Conservation (phyloP, 2,113 vertebrate genomes). For the Acanthochromis polyacanthus region DNA sequence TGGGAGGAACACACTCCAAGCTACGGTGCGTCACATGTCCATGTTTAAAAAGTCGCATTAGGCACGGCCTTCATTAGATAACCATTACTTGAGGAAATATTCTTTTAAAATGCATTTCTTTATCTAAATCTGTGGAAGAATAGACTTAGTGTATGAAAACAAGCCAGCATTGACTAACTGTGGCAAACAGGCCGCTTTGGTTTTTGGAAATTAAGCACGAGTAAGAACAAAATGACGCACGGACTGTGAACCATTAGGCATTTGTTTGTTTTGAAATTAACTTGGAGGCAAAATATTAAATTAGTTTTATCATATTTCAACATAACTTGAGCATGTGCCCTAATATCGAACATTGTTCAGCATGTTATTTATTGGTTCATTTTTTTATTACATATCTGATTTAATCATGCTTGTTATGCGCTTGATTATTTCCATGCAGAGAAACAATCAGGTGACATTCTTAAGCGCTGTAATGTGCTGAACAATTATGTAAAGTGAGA, state of each 20-base stretch:
- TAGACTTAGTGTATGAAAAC: background rate
- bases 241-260: background rate
- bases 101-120: too few species aligned
- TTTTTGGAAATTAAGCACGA: background rate
- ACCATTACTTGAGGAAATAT: background rate
- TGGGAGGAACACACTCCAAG: conserved; percentile 22
- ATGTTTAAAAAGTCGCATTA: conserved; percentile 12
- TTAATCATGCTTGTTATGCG: background rate
- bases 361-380: too few species aligned
- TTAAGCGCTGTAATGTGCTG: background rate
- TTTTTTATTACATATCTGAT: too few species aligned
- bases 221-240: conserved; percentile 23
- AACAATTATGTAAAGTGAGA: background rate
- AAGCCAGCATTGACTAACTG: background rate
- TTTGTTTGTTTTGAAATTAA: background rate
- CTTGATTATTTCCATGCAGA: background rate
- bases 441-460: background rate
- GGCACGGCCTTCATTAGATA: background rate
- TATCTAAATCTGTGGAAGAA: background rate
- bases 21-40: conserved; percentile 34
- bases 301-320: background rate
- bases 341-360: background rate
- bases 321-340: too few species aligned
- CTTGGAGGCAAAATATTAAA: background rate
- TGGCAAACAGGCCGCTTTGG: background rate